Evolutionary conservation across 2,113 vertebrate genomes (phyloP), one percentile per base, ranked within the genome.

Genomic region (Prionailurus viverrinus): DNA sequence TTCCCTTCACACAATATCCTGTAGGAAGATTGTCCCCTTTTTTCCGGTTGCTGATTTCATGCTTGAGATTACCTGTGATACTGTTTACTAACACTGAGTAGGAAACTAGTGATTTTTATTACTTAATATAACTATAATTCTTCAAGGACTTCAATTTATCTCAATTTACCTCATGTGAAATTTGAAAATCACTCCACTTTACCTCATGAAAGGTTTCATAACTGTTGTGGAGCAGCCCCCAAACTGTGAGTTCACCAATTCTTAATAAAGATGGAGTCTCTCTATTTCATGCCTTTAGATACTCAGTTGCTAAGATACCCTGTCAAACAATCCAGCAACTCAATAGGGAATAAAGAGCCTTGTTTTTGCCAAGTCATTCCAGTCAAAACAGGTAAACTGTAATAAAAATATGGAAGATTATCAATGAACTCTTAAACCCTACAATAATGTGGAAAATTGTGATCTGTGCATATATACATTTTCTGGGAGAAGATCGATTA

Each of bases 301-400:
- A 96, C 78, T 93, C 25, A 96, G 85, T 97, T 95, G 94, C 94
- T 89, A 93, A 63, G 71, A 91, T 84, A 68, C 66, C 45, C 58
- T 66, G 31, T 93, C 33, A 95, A 94, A 94, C 29, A 94, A 27
- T 79, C 19, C n/a, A 96, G 31, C 25, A 55, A 55, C 93, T 95
- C 66, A 91, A 41, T 33, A 65, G 45, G 12, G 19, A 27, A 11
- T 80, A 89, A 85, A 61, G 45, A 80, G n/a, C 76, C 58, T 96
- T 94, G 33, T 81, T 96, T 96, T 95, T 83, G 66, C 45, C 66
- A 95, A 94, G 23, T 94, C 76, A 87, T 51, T 95, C 48, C 23
- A 83, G 81, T 96, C n/a, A 74, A 96, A 96, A 94, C 58, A 97
- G 76, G 68, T 96, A 39, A 94, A 68, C 66, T 61, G 9, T 71